These are phyloP conservation scores for Macaria liturata DNA, from an alignment of 2,888 invertebrate species.

Conservation along the genomic window DNA sequence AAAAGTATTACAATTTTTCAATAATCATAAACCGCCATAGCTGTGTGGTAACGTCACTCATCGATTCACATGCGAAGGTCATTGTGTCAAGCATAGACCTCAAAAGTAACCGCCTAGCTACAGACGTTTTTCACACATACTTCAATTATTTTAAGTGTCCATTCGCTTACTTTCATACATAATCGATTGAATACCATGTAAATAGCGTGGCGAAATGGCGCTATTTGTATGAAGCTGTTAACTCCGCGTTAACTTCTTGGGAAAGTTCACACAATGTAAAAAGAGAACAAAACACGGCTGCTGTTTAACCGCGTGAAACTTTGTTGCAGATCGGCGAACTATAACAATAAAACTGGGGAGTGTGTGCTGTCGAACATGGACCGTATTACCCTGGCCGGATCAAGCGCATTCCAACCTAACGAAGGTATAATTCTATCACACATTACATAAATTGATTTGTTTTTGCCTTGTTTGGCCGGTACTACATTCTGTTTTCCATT, in stretches of 20 bases:
- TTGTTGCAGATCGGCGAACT: slow-evolving; percentile 93
- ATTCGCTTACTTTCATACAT: slow-evolving; percentile 32
- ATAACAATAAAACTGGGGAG: slow-evolving; percentile 91
- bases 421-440: slow-evolving; percentile 72
- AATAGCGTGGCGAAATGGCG: slow-evolving; percentile 46
- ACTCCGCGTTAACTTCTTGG: slow-evolving; percentile 56
- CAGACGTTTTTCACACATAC: no score
- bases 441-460: slow-evolving; percentile 27
- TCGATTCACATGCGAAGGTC: no score
- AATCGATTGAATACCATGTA: slow-evolving; percentile 43
- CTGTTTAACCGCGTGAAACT: slow-evolving; percentile 59
- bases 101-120: no score
- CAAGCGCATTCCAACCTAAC: slow-evolving; percentile 88
- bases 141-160: slow-evolving; percentile 25
- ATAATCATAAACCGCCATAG: no score
- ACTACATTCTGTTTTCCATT: slow-evolving; percentile 26
- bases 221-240: slow-evolving; percentile 37
- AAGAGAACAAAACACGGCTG: slow-evolving; percentile 52
- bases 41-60: no score
- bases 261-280: slow-evolving; percentile 72
- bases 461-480: slow-evolving; percentile 13
- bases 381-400: slow-evolving; percentile 93
- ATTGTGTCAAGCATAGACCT: no score
- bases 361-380: slow-evolving; percentile 96
- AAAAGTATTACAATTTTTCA: no score